Percentiles rank a stretch among this genome's conserved stretches.
These are phyloP conservation scores for Helicolenus hilgendorfi DNA, from an alignment of 2,797 vertebrate species.

Conservation along the genomic window DNA sequence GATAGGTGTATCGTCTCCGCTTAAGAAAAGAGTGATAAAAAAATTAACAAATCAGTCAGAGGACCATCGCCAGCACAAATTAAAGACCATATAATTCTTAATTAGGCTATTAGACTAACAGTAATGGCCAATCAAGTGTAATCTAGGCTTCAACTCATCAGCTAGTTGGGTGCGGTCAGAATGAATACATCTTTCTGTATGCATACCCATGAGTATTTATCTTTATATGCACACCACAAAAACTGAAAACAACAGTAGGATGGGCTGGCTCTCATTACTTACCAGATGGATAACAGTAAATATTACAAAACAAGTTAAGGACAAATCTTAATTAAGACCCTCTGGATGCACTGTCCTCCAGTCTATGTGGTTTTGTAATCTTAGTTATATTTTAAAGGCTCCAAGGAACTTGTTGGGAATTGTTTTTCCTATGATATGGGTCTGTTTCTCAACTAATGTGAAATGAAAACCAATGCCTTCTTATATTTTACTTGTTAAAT, in stretches of 20 bases:
- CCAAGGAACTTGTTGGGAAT: neutral
- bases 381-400: neutral
- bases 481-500: neutral
- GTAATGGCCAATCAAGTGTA: neutral
- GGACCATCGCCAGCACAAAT: neutral
- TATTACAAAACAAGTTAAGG: neutral
- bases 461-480: neutral
- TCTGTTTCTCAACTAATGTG: neutral
- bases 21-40: too few relatives aligned
- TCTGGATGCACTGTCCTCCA: neutral
- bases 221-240: neutral
- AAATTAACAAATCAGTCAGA: rapidly evolving
- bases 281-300: neutral
- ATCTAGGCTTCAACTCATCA: neutral
- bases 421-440: neutral
- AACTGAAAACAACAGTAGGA: neutral
- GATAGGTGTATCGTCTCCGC: too few relatives aligned
- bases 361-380: neutral
- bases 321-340: neutral
- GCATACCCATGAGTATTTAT: neutral
- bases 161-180: neutral
- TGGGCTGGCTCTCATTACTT: neutral
- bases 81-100: neutral
- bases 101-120: neutral
- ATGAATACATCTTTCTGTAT: neutral